Evolutionary conservation across 2,888 invertebrate genomes (phyloP).

Genomic region (Caradrina clavipalpis): DNA sequence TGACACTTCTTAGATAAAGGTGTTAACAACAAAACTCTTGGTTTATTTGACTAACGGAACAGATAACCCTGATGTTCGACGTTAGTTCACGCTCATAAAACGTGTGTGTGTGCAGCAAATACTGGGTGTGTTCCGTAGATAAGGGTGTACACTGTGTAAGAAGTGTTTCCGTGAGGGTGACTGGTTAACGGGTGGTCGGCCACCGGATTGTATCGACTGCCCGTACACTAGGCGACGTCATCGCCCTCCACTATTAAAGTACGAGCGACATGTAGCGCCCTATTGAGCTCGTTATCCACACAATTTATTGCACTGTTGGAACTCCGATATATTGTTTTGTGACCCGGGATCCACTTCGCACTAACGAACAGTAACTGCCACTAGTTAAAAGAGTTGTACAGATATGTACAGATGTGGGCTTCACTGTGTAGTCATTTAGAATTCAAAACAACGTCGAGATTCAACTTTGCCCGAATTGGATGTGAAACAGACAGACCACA

Average conservation of each 20-base stretch:
- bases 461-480: slow-evolving; percentile 20
- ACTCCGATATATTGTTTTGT: slow-evolving; percentile 21
- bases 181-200: slow-evolving; percentile 58
- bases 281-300: slow-evolving; percentile 27
- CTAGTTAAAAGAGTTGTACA: neutral
- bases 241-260: slow-evolving; percentile 15
- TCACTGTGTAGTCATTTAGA: neutral
- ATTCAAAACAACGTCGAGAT: slow-evolving; percentile 3
- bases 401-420: neutral
- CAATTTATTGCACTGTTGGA: slow-evolving; percentile 32
- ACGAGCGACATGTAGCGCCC: slow-evolving; percentile 16
- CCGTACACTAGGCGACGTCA: slow-evolving; percentile 29
- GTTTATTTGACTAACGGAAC: slow-evolving; percentile 18
- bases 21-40: slow-evolving; percentile 24
- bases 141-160: slow-evolving; percentile 34
- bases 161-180: slow-evolving; percentile 47
- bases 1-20: slow-evolving; percentile 19
- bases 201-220: slow-evolving; percentile 48
- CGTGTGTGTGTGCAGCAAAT: slow-evolving; percentile 34
- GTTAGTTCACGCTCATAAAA: slow-evolving; percentile 56
- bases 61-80: slow-evolving; percentile 39
- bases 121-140: slow-evolving; percentile 58
- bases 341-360: neutral
- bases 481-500: slow-evolving; percentile 20
- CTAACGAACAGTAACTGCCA: neutral